Evolutionary conservation across 2,797 vertebrate species (phyloP).

Genomic region (Phalanger gymnotis): DNA sequence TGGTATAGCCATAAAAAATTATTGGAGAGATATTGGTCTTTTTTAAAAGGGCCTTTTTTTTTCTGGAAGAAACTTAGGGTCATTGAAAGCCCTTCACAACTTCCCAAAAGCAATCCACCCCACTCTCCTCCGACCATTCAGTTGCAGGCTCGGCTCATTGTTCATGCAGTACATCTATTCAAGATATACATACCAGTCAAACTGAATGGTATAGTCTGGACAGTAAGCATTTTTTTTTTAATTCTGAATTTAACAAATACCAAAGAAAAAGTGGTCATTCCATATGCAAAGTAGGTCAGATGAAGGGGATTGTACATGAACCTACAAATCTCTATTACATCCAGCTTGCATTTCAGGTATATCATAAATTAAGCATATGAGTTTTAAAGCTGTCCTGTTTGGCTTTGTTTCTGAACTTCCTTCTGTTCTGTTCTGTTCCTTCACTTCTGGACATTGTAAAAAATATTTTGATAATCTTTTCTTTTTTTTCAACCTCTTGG

Average conservation of each 20-base stretch:
- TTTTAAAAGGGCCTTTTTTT: neutral
- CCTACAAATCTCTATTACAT: neutral
- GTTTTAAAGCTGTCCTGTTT: neutral
- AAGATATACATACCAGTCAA: neutral
- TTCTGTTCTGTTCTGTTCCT: too few relatives aligned
- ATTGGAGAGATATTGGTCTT: too few relatives aligned
- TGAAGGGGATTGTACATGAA: neutral
- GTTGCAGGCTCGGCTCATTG: neutral
- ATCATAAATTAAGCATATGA: neutral
- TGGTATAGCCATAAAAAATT: too few relatives aligned
- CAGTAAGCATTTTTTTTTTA: neutral
- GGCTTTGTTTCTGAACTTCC: neutral
- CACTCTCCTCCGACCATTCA: neutral
- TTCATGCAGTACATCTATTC: neutral
- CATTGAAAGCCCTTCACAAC: neutral
- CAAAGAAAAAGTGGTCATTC: neutral
- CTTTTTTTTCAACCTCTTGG: neutral
- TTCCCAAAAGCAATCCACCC: neutral
- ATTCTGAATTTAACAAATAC: neutral
- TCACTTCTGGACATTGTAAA: neutral
- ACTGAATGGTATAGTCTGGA: neutral
- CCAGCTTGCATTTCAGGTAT: neutral
- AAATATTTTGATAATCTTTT: too few relatives aligned
- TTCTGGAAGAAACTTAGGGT: neutral
- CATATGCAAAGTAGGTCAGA: neutral